phyloP scores from a whole-genome alignment of 2,113 vertebrate species.

The Fregetta grallaria region DNA sequence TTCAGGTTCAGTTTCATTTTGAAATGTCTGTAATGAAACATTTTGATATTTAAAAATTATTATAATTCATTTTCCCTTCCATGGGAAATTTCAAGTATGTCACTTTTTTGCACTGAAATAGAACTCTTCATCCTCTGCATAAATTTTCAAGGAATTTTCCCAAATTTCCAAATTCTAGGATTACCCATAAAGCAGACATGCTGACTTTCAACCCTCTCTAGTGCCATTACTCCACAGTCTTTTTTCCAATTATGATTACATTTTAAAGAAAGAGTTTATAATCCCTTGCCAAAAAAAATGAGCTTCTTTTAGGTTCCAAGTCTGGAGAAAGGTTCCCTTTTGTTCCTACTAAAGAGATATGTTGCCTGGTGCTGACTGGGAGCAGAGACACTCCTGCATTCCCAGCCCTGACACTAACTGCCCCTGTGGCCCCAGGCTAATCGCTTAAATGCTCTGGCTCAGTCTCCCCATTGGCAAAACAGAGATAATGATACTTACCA shows the following conservation, averaged over 20 bases:
- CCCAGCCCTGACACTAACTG: conserved; percentile 32
- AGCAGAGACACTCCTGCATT: conserved; percentile 62
- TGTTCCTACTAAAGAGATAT: conserved; percentile 60
- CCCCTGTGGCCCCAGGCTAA: conserved; percentile 33
- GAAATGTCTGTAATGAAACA: conserved; percentile 56
- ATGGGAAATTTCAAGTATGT: conserved; percentile 65
- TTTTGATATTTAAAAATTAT: conserved; percentile 67
- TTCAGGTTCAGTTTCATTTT: conserved; percentile 67
- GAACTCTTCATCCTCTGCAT: not conserved
- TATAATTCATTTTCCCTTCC: conserved; percentile 49
- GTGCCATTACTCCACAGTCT: not conserved
- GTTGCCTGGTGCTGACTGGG: conserved; percentile 61
- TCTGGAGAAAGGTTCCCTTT: conserved; percentile 68
- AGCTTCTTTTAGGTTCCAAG: conserved; percentile 59
- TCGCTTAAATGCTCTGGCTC: conserved; percentile 61
- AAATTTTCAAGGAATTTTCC: conserved; percentile 21
- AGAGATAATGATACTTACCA: conserved; percentile 69
- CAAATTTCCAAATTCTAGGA: conserved; percentile 2
- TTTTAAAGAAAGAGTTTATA: conserved; percentile 59
- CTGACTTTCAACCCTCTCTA: conserved; percentile 1
- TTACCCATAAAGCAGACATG: not conserved
- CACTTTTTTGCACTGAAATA: not conserved
- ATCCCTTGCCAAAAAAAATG: conserved; percentile 52
- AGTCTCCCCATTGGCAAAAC: conserved; percentile 58
- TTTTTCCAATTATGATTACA: conserved; percentile 52